Evolutionary conservation across 2,113 vertebrate species (phyloP).

Genomic region (Solea solea): DNA sequence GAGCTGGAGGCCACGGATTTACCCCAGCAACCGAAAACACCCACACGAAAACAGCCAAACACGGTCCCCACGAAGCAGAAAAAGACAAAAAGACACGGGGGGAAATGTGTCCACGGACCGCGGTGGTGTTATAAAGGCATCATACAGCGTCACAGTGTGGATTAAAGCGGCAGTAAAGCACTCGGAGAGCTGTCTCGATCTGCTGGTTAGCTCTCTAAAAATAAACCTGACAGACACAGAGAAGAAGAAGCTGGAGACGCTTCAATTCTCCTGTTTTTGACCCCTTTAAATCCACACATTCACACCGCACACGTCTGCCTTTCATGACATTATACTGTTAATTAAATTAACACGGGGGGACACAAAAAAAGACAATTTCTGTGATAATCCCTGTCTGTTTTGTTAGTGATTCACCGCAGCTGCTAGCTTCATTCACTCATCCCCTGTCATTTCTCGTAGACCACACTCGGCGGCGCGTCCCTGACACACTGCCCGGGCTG

Average conservation of each 20-base stretch:
- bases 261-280: too few species aligned
- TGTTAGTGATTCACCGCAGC: constrained; percentile 3
- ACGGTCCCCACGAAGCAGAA: background rate
- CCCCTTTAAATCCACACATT: background rate
- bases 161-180: background rate
- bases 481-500: constrained; percentile 19
- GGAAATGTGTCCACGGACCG: too few species aligned
- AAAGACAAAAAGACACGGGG: background rate
- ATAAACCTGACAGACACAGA: constrained; percentile 47
- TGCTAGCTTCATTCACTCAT: background rate
- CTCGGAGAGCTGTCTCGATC: background rate
- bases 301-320: background rate
- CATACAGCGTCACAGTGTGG: background rate
- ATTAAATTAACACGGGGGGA: constrained; percentile 11
- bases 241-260: constrained; percentile 1
- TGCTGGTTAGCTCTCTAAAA: constrained; percentile 52
- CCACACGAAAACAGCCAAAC: background rate
- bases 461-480: constrained; percentile 4
- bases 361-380: background rate
- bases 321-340: background rate
- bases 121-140: background rate
- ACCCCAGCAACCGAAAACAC: constrained; percentile 46
- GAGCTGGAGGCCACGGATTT: constrained; percentile 46
- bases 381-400: background rate
- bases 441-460: background rate